phyloP scores from a whole-genome alignment of 2,888 invertebrate species.

The Ganaspis brasiliensis region DNA sequence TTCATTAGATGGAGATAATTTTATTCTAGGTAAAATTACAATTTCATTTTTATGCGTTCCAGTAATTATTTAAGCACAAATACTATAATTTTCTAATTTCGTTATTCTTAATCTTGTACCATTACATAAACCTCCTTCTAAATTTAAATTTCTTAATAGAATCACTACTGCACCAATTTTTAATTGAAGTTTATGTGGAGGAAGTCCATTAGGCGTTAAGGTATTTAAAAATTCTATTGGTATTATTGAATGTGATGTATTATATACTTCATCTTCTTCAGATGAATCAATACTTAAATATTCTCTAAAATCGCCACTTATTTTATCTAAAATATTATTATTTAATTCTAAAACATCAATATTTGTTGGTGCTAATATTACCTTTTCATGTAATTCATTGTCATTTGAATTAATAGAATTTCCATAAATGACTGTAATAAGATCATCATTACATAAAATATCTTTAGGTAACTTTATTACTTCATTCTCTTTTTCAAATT shows the following conservation, averaged over 20 bases:
- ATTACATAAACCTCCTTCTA: conserved; percentile 55
- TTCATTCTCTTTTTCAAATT: neutral
- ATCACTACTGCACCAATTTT: conserved; percentile 63
- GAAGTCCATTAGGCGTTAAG: conserved; percentile 55
- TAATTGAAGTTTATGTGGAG: conserved; percentile 61
- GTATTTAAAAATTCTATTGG: conserved; percentile 42
- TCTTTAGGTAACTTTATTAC: neutral
- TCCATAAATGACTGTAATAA: neutral
- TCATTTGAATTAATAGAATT: neutral
- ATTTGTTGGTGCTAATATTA: conserved; percentile 50
- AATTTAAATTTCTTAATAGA: conserved; percentile 61
- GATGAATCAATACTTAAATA: conserved; percentile 43
- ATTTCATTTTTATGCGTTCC: no score
- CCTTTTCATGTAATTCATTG: neutral
- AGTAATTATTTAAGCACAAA: no score
- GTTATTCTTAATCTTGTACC: no score
- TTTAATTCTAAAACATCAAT: conserved; percentile 39
- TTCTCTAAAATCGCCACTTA: conserved; percentile 37
- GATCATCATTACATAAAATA: no score
- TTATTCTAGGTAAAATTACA: no score
- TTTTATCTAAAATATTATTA: conserved; percentile 28
- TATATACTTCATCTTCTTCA: conserved; percentile 14
- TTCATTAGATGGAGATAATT: no score
- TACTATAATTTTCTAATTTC: no score
- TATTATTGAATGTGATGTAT: neutral